These are phyloP conservation scores for Phortica magna DNA, from an alignment of 2,888 invertebrate genomes.

Conservation along the genomic window DNA sequence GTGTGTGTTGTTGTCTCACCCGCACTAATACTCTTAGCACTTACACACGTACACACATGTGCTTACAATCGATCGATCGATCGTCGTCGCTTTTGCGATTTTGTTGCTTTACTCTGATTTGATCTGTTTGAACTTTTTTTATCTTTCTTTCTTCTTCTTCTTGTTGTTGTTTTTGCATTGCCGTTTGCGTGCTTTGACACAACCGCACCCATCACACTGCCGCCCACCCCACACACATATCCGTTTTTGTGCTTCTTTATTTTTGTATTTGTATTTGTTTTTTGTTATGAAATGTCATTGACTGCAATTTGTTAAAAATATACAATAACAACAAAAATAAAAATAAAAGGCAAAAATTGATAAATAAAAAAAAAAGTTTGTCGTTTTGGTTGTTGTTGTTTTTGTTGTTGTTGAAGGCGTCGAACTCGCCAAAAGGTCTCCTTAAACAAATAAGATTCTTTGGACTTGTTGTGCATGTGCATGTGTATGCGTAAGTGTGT, in stretches of 20 bases:
- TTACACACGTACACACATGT: too few relatives aligned
- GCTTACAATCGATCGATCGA: neutral
- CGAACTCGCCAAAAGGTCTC: slow-evolving; percentile 57
- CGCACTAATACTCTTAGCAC: too few relatives aligned
- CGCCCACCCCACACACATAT: slow-evolving; percentile 44
- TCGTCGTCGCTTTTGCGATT: neutral
- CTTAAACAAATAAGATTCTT: slow-evolving; percentile 39
- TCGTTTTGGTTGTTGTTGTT: slow-evolving; percentile 31
- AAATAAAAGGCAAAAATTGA: slow-evolving; percentile 46
- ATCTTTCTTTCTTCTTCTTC: slow-evolving; percentile 17
- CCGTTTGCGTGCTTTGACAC: too few relatives aligned
- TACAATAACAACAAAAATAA: slow-evolving; percentile 70
- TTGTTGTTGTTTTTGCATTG: slow-evolving; percentile 1
- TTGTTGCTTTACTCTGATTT: slow-evolving; percentile 35
- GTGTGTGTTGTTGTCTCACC: too few relatives aligned
- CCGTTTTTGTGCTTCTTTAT: neutral
- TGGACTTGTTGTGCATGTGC: neutral
- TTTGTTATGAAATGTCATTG: slow-evolving; percentile 48
- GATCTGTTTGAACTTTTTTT: slow-evolving; percentile 43
- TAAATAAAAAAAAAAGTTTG: neutral
- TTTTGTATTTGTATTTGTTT: neutral
- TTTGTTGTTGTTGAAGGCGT: slow-evolving; percentile 59
- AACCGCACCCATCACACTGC: neutral
- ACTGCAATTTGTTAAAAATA: slow-evolving; percentile 73
- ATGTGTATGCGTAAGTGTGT: slow-evolving; percentile 15